Evolutionary conservation across 2,888 invertebrate genomes (phyloP).

Genomic region (Drosophila falleni): DNA sequence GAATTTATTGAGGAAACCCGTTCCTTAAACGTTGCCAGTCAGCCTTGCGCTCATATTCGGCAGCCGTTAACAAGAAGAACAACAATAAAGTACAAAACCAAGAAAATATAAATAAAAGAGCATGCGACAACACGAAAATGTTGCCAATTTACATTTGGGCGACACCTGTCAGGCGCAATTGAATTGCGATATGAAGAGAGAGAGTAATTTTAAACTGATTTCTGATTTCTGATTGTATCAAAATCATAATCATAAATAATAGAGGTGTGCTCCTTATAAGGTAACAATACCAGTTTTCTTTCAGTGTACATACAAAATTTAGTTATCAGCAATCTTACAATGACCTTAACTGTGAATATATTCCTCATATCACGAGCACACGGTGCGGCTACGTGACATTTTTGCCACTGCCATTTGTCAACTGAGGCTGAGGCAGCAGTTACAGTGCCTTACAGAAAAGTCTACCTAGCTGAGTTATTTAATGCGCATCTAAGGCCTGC

Average conservation of each 20-base stretch:
- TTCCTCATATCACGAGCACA: slow-evolving; percentile 44
- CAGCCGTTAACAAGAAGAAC: slow-evolving; percentile 24
- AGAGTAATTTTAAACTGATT: slow-evolving; percentile 9
- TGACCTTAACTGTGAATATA: slow-evolving; percentile 41
- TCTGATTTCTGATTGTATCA: no score
- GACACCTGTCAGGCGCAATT: slow-evolving; percentile 32
- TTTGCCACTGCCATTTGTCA: slow-evolving; percentile 46
- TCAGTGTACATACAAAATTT: slow-evolving; percentile 24
- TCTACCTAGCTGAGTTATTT: slow-evolving; percentile 48
- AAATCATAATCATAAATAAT: slow-evolving; percentile 2
- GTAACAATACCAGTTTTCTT: neutral
- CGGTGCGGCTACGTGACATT: slow-evolving; percentile 66
- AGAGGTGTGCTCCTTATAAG: neutral
- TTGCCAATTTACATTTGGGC: slow-evolving; percentile 40
- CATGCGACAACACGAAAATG: slow-evolving; percentile 42
- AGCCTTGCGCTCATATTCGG: slow-evolving; percentile 66
- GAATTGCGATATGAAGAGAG: slow-evolving; percentile 11
- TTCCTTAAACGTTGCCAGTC: slow-evolving; percentile 48
- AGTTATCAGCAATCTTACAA: slow-evolving; percentile 26
- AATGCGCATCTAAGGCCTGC: slow-evolving; percentile 56
- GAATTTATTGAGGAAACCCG: slow-evolving; percentile 79
- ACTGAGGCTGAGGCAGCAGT: neutral
- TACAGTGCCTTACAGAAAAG: slow-evolving; percentile 10
- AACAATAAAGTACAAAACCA: neutral
- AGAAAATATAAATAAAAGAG: slow-evolving; percentile 31